Base-by-base conservation (phyloP, 1,140 invertebrate species). In the Ectropis grisescens region DNA sequence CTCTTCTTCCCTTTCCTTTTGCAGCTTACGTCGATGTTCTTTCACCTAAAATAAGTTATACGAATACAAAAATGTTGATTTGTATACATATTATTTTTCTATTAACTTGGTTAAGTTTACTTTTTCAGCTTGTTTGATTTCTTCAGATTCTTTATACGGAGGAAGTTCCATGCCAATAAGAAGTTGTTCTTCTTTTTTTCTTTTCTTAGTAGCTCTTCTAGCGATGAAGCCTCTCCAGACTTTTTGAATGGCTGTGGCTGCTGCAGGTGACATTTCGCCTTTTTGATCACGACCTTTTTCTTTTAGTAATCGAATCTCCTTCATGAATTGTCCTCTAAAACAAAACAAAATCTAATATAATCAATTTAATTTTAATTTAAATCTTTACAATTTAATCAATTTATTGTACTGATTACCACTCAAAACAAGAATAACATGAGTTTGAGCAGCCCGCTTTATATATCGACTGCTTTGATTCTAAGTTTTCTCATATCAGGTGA, bases 271-370 rank as follows among this genome's bases (percentile, higher is more conserved):
- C 49, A 84, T 82, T 43, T 87, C 82, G 7, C 74, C 83, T 42
- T 85, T 82, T 22, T 70, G 65, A 38, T 87, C 85, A 7, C 90
- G 88, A 5, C 86, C 84, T 55, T 88, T 90, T 45, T 93, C 91
- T 70, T 92, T 93, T 37, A 90, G 83, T 11, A 88, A 82, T 13
- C 89, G 82, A 33, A 97, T 93, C 80, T 96, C 94, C 68, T 91
- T 91, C 92, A 97, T 96, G 50, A 96, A 95, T 59, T 95, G 91
- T 6, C 93, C 89, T 45, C 95, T 81, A 11, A 84, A 38, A 50
- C 3, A n/a, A n/a, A n/a, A n/a, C n/a, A n/a, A n/a, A n/a, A n/a
- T n/a, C n/a, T n/a, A n/a, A n/a, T n/a, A n/a, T n/a, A n/a, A n/a
- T n/a, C n/a, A n/a, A n/a, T n/a, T n/a, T n/a, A n/a, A n/a, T n/a